Conservation (phyloP, 2,113 vertebrate species). For the Epinephelus lanceolatus region DNA sequence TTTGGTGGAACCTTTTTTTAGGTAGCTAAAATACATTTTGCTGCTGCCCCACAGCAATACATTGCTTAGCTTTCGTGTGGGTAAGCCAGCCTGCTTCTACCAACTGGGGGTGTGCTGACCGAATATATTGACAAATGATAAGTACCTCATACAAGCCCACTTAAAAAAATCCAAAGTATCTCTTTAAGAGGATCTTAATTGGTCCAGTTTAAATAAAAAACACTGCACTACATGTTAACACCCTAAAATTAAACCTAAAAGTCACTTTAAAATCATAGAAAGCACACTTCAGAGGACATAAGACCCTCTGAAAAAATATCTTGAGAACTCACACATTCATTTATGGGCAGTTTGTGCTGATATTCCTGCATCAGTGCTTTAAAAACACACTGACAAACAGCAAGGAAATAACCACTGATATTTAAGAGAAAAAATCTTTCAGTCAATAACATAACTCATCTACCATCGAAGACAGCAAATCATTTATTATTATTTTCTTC, state of each 20-base stretch:
- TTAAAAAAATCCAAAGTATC: too few relatives aligned
- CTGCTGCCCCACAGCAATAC: too few relatives aligned
- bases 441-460: neutral
- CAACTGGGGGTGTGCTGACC: too few relatives aligned
- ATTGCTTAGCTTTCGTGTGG: too few relatives aligned
- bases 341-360: constrained; percentile 11
- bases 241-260: neutral
- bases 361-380: neutral
- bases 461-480: constrained; percentile 16
- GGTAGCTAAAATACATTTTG: too few relatives aligned
- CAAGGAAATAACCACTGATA: neutral
- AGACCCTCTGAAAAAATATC: constrained; percentile 32
- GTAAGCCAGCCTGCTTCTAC: too few relatives aligned
- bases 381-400: neutral
- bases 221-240: neutral
- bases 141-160: too few relatives aligned
- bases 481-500: constrained; percentile 6
- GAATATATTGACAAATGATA: too few relatives aligned
- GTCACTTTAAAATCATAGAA: constrained; percentile 10
- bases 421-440: constrained; percentile 1
- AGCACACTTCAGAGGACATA: constrained; percentile 33
- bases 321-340: constrained; percentile 2
- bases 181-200: neutral
- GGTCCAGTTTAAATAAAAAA: too few relatives aligned
- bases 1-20: too few relatives aligned